Conservation (phyloP, 2,888 invertebrate genomes). For the Merodon equestris region DNA sequence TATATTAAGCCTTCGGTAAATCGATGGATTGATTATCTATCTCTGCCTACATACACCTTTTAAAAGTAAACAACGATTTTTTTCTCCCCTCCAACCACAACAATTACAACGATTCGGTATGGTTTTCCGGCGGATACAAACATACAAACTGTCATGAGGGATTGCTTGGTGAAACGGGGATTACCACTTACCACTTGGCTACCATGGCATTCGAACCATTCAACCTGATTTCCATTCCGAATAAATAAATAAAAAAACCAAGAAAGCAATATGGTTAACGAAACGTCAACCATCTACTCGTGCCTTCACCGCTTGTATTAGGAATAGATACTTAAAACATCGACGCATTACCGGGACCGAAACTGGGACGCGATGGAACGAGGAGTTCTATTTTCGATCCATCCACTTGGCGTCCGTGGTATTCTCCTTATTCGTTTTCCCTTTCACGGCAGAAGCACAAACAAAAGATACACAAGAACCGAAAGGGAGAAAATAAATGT, state of each 20-base stretch:
- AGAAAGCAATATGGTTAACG: conserved; percentile 55
- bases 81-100: conserved; percentile 4
- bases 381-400: conserved; percentile 49
- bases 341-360: neutral
- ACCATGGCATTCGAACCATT: too few species aligned
- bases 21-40: conserved; percentile 55
- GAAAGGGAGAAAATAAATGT: too few species aligned
- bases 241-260: conserved; percentile 57
- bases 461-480: too few species aligned
- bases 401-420: conserved; percentile 14
- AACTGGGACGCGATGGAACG: conserved; percentile 4
- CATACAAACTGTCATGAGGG: conserved; percentile 27
- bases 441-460: too few species aligned
- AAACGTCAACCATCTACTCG: conserved; percentile 55
- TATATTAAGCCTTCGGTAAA: conserved; percentile 60
- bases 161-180: conserved; percentile 25
- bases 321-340: conserved; percentile 45
- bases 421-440: neutral
- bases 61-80: conserved; percentile 44
- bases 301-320: conserved; percentile 15
- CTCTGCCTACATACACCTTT: neutral
- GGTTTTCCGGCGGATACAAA: conserved; percentile 44
- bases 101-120: conserved; percentile 10
- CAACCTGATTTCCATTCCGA: conserved; percentile 16
- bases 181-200: conserved; percentile 1